These are phyloP conservation scores for Chrysomallon squamiferum DNA, from an alignment of 1,140 invertebrate species.

Conservation along the genomic window DNA sequence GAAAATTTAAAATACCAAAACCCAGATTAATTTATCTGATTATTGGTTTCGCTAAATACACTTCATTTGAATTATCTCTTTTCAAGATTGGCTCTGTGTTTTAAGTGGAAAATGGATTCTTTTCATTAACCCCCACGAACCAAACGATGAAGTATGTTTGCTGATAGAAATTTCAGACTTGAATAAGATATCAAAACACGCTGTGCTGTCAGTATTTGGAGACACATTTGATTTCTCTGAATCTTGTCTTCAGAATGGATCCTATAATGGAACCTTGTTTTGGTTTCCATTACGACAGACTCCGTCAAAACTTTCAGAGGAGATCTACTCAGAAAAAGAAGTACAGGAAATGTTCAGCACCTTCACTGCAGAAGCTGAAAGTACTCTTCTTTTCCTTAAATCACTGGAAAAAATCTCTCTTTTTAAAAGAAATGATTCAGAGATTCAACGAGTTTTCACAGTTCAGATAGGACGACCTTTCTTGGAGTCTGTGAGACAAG, in stretches of 20 bases:
- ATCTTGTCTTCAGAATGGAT: constrained; percentile 7
- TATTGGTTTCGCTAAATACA: too few species aligned
- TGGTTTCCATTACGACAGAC: constrained; percentile 38
- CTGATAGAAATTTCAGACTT: constrained; percentile 4
- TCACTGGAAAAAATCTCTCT: neutral
- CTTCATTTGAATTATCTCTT: neutral
- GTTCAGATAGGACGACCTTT: too few species aligned
- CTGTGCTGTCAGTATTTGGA: constrained; percentile 5
- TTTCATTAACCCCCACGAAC: constrained; percentile 47
- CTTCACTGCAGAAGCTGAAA: constrained; percentile 22
- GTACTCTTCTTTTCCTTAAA: constrained; percentile 29
- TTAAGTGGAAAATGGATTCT: constrained; percentile 43
- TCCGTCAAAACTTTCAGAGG: constrained; percentile 21
- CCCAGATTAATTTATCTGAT: neutral
- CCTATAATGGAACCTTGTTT: constrained; percentile 41
- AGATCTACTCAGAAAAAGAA: constrained; percentile 20
- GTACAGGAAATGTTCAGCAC: constrained; percentile 22
- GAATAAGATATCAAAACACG: constrained; percentile 8
- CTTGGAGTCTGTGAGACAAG: too few species aligned
- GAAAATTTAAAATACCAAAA: neutral
- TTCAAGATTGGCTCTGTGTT: constrained; percentile 49
- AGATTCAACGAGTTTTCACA: neutral
- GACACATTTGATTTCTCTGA: constrained; percentile 24
- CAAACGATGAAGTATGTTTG: constrained; percentile 17
- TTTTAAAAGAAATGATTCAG: neutral